Percentiles rank a stretch among this genome's conserved stretches.
phyloP scores from a whole-genome alignment of 2,797 vertebrate species.

The Simalia tracyae region DNA sequence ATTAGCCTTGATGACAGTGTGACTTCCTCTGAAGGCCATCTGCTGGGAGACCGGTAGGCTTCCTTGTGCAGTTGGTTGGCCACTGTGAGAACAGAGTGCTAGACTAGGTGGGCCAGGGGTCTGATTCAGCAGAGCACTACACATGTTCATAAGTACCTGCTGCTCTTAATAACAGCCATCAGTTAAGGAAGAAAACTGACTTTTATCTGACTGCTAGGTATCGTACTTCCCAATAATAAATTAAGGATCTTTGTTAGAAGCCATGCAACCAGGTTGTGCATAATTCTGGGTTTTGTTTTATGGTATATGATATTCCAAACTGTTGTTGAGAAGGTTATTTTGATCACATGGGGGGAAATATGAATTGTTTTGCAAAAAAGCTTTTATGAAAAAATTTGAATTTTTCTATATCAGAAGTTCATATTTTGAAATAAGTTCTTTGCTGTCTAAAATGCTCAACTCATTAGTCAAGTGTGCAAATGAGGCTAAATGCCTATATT shows the following conservation, averaged over 20 bases:
- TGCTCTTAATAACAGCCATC: not conserved
- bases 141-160: not conserved
- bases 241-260: not conserved
- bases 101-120: not conserved
- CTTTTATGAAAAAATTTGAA: not conserved
- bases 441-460: not conserved
- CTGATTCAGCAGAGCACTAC: not conserved
- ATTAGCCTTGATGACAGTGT: not conserved
- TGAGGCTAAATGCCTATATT: not conserved
- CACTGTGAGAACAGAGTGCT: not conserved
- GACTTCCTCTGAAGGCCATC: not conserved
- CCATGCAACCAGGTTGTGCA: not conserved
- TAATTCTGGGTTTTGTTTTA: not conserved
- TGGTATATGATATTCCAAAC: not conserved
- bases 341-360: not conserved
- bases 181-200: not conserved
- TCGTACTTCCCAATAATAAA: not conserved
- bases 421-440: not conserved
- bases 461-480: not conserved
- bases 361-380: not conserved
- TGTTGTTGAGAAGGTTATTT: not conserved
- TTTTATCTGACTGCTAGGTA: not conserved
- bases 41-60: not conserved
- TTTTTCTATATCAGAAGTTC: not conserved
- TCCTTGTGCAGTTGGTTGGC: not conserved